phyloP scores from a whole-genome alignment of 2,113 vertebrate species.

The Anarhynchus alexandrinus region DNA sequence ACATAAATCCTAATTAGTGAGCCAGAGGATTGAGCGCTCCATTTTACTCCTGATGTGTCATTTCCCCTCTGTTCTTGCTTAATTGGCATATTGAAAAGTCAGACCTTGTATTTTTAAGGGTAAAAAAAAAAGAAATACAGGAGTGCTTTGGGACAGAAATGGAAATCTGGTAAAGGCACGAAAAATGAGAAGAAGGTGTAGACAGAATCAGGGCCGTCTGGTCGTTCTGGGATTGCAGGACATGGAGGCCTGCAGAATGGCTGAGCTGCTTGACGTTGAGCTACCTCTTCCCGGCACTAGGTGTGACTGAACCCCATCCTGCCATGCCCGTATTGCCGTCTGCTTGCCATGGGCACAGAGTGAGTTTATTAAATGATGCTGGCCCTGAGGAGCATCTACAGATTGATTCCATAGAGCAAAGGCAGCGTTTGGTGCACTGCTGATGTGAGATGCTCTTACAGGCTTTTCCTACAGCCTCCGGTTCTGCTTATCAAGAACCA shows the following conservation, averaged over 20 bases:
- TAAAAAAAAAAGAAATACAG: background rate
- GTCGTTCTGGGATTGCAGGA: background rate
- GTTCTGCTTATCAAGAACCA: background rate
- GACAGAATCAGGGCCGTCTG: background rate
- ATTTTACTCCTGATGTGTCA: constrained; percentile 45
- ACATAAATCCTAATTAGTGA: constrained; percentile 62
- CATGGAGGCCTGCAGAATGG: background rate
- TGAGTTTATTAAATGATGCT: background rate
- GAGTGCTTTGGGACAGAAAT: background rate
- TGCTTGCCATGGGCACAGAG: background rate
- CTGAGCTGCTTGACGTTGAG: background rate
- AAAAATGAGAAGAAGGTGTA: background rate
- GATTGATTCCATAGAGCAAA: background rate
- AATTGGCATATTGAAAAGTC: constrained; percentile 29
- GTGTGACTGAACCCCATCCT: background rate
- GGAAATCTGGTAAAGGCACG: background rate
- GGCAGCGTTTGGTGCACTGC: background rate
- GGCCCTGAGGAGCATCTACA: background rate
- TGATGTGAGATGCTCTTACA: background rate
- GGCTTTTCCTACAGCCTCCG: background rate
- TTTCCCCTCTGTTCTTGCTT: constrained; percentile 49
- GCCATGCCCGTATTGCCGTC: accelerated
- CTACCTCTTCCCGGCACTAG: background rate
- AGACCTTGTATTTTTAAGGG: background rate
- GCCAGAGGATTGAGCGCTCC: constrained; percentile 18